Base-by-base conservation (phyloP, 1,140 invertebrate genomes). In the Cyclina sinensis region DNA sequence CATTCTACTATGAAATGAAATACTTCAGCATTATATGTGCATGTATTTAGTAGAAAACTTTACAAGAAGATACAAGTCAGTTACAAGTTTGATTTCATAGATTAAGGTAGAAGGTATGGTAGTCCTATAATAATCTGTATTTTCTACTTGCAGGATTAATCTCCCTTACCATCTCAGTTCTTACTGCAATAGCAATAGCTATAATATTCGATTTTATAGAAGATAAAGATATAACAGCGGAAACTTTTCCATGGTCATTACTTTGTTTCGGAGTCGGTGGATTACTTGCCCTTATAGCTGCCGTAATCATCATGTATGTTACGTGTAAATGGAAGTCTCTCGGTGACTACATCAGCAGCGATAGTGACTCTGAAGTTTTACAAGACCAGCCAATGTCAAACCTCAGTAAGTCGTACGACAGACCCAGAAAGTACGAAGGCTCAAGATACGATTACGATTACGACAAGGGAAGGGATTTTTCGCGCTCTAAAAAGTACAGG, bases 211-310 rank as follows among this genome's bases (percentile, higher is more conserved):
- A 59, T 43, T 76, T 74, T 46, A 1, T 35, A 21, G 27, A 16
- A 5, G 48, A 14, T 51, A n/a, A 51, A 0, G 37, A 24, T 18
- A 43, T 70, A 21, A 85, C 65, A 43, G 88, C 62, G 5, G 39
- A 85, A 59, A 89, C 82, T 21, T 84, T 84, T 14, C 62, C 88
- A 21, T 89, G 76, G 81, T 79, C 83, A 48, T 43, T 89, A 59
- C 88, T 80, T 16, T 76, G 65, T 1, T 80, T 57, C 59, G 83
- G 81, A 43, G 27, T 83, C 27, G 81, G 88, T 12, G 76, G 59
- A 27, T 73, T 89, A 43, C 39, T 85, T 27, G 46, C 48, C 27
- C 14, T 85, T 5, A 21, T 89, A 12, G 59, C 74, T 43, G 35
- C 81, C 35, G 74, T 80, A 18, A 85, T 83, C 16, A 35, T 85